A percentile compares a stretch with the other conserved stretches of the same genome.
Conservation (phyloP, 2,888 invertebrate genomes). For the Platycnemis pennipes region DNA sequence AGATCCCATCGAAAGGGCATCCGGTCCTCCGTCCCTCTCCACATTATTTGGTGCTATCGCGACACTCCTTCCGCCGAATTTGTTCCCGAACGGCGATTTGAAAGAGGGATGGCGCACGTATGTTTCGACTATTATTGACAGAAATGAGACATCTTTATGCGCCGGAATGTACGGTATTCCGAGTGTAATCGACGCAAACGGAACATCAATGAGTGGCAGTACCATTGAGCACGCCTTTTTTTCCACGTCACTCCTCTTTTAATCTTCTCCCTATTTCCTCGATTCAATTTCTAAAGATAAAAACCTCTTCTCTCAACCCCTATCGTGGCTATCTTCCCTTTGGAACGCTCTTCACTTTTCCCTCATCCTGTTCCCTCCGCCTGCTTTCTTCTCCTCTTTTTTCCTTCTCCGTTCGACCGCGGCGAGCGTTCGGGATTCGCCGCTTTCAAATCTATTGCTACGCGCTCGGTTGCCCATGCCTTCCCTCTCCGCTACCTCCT, state of each 20-base stretch:
- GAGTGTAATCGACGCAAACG: neutral
- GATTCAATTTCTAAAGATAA: neutral
- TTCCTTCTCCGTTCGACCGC: neutral
- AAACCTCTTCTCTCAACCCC: neutral
- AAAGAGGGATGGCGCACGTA: neutral
- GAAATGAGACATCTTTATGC: neutral
- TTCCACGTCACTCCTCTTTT: neutral
- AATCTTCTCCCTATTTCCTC: neutral
- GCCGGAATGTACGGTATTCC: neutral
- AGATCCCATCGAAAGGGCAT: neutral
- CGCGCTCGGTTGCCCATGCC: neutral
- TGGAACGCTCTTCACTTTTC: neutral
- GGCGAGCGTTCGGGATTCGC: neutral
- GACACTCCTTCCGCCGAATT: neutral
- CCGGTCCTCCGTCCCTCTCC: neutral
- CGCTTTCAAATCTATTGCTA: constrained; percentile 25
- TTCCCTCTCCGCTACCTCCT: neutral
- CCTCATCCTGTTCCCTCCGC: neutral
- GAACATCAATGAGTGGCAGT: neutral
- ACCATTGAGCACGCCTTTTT: neutral
- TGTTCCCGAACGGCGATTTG: too few relatives aligned
- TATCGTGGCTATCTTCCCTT: neutral
- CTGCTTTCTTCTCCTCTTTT: neutral
- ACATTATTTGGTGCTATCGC: neutral
- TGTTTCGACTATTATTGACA: neutral